These are phyloP conservation scores for Platerodrilus igneus DNA, from an alignment of 2,888 invertebrate species.

Conservation along the genomic window DNA sequence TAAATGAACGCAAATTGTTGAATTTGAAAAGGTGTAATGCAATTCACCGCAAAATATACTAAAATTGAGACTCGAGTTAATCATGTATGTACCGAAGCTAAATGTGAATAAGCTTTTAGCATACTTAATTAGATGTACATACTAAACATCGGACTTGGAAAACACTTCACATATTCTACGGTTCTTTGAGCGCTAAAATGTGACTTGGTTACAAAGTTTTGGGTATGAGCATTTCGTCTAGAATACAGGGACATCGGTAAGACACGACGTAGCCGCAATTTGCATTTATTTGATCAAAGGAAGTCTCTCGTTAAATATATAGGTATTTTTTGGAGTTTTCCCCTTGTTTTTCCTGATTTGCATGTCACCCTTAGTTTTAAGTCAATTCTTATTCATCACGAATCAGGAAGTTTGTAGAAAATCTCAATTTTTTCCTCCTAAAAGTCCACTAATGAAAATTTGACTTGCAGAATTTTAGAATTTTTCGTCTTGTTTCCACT, in stretches of 20 bases:
- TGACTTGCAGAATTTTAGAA: slow-evolving; percentile 37
- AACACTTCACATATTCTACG: slow-evolving; percentile 34
- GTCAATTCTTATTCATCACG: slow-evolving; percentile 39
- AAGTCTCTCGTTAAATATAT: slow-evolving; percentile 40
- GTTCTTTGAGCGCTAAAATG: slow-evolving; percentile 32
- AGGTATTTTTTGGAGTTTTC: slow-evolving; percentile 35
- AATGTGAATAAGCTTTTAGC: too few relatives aligned
- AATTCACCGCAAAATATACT: too few relatives aligned
- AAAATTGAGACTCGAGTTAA: too few relatives aligned
- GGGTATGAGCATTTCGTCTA: slow-evolving; percentile 21
- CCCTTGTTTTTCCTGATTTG: slow-evolving; percentile 40
- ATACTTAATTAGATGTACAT: slow-evolving; percentile 34
- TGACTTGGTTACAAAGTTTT: slow-evolving; percentile 31
- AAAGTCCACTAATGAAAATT: slow-evolving; percentile 40
- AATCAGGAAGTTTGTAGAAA: slow-evolving; percentile 35
- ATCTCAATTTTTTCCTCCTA: slow-evolving; percentile 35
- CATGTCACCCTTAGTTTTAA: slow-evolving; percentile 35
- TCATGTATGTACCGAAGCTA: too few relatives aligned
- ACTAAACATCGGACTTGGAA: slow-evolving; percentile 32
- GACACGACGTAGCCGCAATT: slow-evolving; percentile 32
- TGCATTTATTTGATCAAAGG: slow-evolving; percentile 44
- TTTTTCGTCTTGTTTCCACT: slow-evolving; percentile 30
- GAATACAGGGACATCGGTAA: slow-evolving; percentile 23
- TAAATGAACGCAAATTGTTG: too few relatives aligned
- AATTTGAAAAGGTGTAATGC: too few relatives aligned